Evolutionary conservation across 2,113 vertebrate species (phyloP).

Genomic region (Seriola aureovittata): DNA sequence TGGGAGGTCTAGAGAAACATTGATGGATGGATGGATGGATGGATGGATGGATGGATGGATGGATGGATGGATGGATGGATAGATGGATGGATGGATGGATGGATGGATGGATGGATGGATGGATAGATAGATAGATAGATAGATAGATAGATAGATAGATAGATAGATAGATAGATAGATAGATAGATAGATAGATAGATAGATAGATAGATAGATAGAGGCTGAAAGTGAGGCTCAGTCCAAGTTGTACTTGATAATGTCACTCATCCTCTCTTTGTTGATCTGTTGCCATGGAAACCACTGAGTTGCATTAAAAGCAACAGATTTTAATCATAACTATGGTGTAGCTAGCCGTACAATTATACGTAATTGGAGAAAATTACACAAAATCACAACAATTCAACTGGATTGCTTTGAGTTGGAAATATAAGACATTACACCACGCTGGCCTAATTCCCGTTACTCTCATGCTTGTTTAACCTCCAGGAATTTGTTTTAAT

Average conservation of each 20-base stretch:
- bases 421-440: conserved; percentile 21
- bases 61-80: too few species aligned
- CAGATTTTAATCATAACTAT: conserved; percentile 25
- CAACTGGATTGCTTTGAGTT: conserved; percentile 29
- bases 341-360: conserved; percentile 36
- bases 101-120: too few species aligned
- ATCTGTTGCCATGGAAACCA: conserved; percentile 40
- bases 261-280: conserved; percentile 43
- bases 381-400: conserved; percentile 49
- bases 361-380: conserved; percentile 64
- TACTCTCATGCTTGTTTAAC: conserved; percentile 44
- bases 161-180: too few species aligned
- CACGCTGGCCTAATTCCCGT: conserved; percentile 12
- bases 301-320: not conserved
- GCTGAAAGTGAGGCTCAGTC: not conserved
- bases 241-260: not conserved
- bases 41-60: too few species aligned
- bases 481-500: conserved; percentile 58
- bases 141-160: too few species aligned
- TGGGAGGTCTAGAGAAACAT: too few species aligned
- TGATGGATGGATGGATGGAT: too few species aligned
- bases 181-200: too few species aligned
- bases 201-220: not conserved
- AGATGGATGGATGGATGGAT: too few species aligned
- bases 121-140: too few species aligned